These are phyloP conservation scores for Platysternon megacephalum DNA, from an alignment of 2,113 vertebrate genomes.

Conservation along the genomic window DNA sequence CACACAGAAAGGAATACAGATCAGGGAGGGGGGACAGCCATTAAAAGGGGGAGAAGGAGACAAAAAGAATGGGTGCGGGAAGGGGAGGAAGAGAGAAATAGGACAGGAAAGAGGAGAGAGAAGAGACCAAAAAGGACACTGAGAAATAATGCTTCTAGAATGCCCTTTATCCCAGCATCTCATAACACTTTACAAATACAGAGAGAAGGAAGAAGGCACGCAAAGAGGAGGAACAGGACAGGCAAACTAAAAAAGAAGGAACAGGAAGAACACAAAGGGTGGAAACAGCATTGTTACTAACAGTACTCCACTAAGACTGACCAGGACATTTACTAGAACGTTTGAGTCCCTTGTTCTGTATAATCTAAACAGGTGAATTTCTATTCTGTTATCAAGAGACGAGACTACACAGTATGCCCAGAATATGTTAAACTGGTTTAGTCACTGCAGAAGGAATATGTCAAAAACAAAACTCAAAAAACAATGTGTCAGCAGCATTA, in stretches of 20 bases:
- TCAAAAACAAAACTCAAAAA: background rate
- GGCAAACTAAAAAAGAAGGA: background rate
- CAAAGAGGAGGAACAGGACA: background rate
- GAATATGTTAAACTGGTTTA: constrained; percentile 4
- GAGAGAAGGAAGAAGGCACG: background rate
- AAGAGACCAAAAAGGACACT: background rate
- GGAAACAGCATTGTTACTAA: background rate
- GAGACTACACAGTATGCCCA: background rate
- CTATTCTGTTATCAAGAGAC: constrained; percentile 9
- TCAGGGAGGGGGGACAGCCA: background rate
- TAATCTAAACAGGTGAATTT: constrained; percentile 16
- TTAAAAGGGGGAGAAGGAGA: background rate
- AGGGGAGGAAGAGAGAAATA: background rate
- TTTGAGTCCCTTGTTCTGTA: background rate
- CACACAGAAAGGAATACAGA: background rate
- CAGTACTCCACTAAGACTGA: background rate
- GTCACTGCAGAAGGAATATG: background rate
- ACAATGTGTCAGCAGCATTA: constrained; percentile 7
- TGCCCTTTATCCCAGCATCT: background rate
- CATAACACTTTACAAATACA: background rate
- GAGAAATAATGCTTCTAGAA: background rate
- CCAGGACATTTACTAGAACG: background rate
- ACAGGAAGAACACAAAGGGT: background rate
- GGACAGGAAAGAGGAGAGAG: background rate
- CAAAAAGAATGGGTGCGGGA: background rate